phyloP scores from a whole-genome alignment of 2,888 invertebrate species.

The Stramonita haemastoma region DNA sequence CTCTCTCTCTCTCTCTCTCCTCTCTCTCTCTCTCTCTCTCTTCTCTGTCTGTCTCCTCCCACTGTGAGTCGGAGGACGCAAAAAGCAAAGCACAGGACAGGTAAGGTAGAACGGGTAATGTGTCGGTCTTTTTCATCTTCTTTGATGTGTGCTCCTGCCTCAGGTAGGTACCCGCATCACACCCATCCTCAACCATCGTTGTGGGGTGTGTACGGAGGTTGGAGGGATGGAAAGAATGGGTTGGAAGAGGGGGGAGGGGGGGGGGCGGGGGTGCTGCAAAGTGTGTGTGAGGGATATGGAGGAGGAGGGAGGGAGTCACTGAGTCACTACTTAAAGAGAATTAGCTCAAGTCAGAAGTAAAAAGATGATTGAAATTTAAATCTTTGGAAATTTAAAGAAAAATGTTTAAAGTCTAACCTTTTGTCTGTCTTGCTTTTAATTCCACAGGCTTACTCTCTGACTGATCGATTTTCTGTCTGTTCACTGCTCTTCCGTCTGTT shows the following conservation, averaged over 20 bases:
- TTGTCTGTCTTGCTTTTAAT: too few relatives aligned
- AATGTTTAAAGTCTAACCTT: too few relatives aligned
- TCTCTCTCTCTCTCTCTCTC: too few relatives aligned
- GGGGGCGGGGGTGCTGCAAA: neutral
- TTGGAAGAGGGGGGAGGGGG: neutral
- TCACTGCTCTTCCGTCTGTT: too few relatives aligned
- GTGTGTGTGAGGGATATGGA: neutral
- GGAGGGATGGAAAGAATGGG: neutral
- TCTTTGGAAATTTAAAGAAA: too few relatives aligned
- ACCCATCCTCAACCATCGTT: neutral
- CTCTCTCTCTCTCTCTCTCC: neutral
- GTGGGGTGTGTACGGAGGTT: neutral
- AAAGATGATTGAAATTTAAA: too few relatives aligned
- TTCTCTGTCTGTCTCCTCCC: too few relatives aligned
- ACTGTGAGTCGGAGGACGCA: neutral
- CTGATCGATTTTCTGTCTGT: too few relatives aligned
- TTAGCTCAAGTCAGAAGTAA: too few relatives aligned
- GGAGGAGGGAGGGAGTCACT: neutral
- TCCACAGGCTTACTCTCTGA: too few relatives aligned
- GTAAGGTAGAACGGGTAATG: neutral
- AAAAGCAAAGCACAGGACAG: neutral
- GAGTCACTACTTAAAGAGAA: too few relatives aligned
- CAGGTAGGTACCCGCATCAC: conserved; percentile 29
- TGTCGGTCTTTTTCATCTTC: conserved; percentile 19
- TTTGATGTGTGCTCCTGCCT: conserved; percentile 17